Conservation (phyloP, 1,140 invertebrate species). For the Schlechtendalia chinensis region DNA sequence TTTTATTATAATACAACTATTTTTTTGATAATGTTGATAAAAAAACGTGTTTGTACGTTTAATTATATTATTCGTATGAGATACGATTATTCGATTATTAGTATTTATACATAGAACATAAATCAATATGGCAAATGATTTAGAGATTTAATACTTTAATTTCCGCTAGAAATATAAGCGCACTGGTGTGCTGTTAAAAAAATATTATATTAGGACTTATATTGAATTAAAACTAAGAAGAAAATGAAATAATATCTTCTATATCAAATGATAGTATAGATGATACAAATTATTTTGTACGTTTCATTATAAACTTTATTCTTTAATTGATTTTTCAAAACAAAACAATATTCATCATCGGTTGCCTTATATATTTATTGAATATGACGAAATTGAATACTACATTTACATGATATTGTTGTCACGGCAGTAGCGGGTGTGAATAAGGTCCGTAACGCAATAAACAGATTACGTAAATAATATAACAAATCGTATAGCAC, state of each 20-base stretch:
- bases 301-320: neutral
- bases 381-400: too few species aligned
- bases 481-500: too few species aligned
- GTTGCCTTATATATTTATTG: too few species aligned
- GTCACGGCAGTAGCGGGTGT: too few species aligned
- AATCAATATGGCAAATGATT: neutral
- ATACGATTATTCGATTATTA: neutral
- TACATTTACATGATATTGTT: too few species aligned
- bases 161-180: constrained; percentile 3
- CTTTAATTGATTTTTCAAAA: neutral
- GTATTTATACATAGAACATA: neutral
- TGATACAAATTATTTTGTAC: neutral
- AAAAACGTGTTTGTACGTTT: neutral
- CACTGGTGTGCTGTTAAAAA: neutral
- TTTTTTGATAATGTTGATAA: too few species aligned
- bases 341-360: too few species aligned
- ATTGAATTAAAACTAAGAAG: neutral
- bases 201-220: neutral
- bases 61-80: neutral
- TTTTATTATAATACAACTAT: too few species aligned
- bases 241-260: neutral
- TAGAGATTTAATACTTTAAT: neutral
- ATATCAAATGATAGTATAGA: neutral
- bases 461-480: too few species aligned
- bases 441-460: too few species aligned